Percentiles rank a stretch among this genome's conserved stretches.
Conservation (phyloP, 1,140 invertebrate genomes). For the Nylanderia fulva region DNA sequence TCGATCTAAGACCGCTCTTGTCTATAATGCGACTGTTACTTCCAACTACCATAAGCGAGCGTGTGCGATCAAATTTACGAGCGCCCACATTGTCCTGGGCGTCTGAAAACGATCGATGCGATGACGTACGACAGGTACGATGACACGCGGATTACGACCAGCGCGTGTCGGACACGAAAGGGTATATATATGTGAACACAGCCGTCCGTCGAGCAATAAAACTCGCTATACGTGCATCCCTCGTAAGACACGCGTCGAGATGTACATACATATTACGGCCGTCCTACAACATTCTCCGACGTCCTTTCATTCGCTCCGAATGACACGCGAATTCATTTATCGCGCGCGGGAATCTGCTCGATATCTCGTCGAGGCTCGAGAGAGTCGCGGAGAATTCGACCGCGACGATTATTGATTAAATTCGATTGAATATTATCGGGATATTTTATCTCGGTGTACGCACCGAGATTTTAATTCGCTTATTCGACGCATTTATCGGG, state of each 20-base stretch:
- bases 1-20: neutral
- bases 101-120: conserved; percentile 53
- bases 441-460: conserved; percentile 6
- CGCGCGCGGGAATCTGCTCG: conserved; percentile 62
- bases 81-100: conserved; percentile 50
- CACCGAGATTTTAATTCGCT: conserved; percentile 22
- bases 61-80: conserved; percentile 69
- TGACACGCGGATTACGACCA: conserved; percentile 67
- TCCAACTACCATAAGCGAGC: conserved; percentile 51
- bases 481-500: neutral
- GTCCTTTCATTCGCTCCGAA: conserved; percentile 24
- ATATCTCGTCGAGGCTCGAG: conserved; percentile 57
- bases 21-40: conserved; percentile 32
- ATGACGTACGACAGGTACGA: conserved; percentile 67
- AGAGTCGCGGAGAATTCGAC: conserved; percentile 38
- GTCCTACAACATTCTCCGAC: conserved; percentile 3
- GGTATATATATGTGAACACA: conserved; percentile 47
- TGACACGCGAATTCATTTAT: conserved; percentile 68
- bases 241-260: conserved; percentile 49
- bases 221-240: conserved; percentile 10
- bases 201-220: conserved; percentile 56
- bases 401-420: conserved; percentile 51
- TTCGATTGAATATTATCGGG: conserved; percentile 40
- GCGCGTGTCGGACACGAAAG: conserved; percentile 55
- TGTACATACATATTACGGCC: conserved; percentile 30